Conservation (phyloP, 2,797 vertebrate species). For the Oreortyx pictus region DNA sequence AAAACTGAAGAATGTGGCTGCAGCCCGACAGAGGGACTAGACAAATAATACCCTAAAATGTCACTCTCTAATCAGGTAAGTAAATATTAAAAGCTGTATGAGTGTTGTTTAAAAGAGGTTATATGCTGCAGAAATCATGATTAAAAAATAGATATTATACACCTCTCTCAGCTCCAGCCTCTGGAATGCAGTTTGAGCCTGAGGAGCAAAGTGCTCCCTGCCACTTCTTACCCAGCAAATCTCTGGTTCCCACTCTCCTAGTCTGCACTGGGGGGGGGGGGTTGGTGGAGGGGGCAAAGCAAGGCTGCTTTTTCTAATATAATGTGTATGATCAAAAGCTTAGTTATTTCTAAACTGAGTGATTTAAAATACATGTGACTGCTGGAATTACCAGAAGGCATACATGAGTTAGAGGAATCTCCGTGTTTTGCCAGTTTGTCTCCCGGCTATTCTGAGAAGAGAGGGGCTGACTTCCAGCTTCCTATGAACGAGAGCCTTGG, state of each 20-base stretch:
- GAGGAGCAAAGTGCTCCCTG: neutral
- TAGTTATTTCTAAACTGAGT: neutral
- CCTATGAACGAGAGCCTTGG: neutral
- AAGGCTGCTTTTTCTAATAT: neutral
- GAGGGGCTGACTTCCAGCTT: neutral
- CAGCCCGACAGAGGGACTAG: neutral
- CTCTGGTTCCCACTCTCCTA: neutral
- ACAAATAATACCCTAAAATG: neutral
- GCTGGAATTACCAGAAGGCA: neutral
- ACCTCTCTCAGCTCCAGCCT: neutral
- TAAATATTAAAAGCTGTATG: accelerated
- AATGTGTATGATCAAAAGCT: neutral
- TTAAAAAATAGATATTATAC: neutral
- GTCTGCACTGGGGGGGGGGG: neutral
- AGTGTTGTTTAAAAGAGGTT: neutral
- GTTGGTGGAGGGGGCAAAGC: neutral
- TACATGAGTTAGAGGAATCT: neutral
- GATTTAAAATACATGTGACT: neutral
- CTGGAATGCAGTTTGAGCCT: neutral
- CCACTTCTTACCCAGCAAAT: neutral
- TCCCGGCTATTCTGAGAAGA: neutral
- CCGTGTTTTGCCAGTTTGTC: neutral
- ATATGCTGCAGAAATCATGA: neutral
- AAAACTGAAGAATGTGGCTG: neutral
- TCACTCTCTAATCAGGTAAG: neutral